Evolutionary conservation across 2,113 vertebrate species (phyloP), one percentile per base, ranked within the genome.

Genomic region (Zosterops pallidus): DNA sequence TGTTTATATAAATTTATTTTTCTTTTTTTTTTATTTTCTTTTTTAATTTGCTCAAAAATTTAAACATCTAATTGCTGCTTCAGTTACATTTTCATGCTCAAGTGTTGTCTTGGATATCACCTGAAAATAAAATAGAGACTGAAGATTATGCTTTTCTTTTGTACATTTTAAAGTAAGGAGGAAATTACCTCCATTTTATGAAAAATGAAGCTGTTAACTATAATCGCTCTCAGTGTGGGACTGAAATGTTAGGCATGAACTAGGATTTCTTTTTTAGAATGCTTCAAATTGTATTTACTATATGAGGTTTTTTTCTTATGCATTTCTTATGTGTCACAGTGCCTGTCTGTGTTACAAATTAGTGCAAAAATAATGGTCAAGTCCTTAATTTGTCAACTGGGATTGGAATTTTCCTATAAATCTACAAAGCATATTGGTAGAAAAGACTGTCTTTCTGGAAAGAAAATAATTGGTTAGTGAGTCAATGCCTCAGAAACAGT

Each of bases 181-280:
- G 16, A 57, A 86, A 89, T 89, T 77, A 78, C 69, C 42, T 82
- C 55, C 5, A 26, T 82, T 91, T 94, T 59, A 63, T 24, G 47
- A 91, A 94, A 94, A 95, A 71, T 0, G 6, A 78, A 95, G 47
- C 39, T 68, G 28, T 90, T 94, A 83, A 63, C 11, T 26, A 21
- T 70, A 95, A 83, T 95, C 1, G 0, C 7, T 64, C 64, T 74
- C 62, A 68, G 60, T 53, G 29, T 56, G 57, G 19, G 26, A 78
- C 42, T 23, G 20, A 86, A 92, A 84, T 68, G 20, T 49, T 86
- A 86, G 72, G 14, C 24, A 57, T 2, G 26, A 62, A 56, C 56
- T 60, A 44, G 28, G 20, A 84, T 84, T 91, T 84, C 57, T 89
- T 92, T 92, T 18, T 71, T 71, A 89, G 13, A 91, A 70, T 63